Conservation (phyloP, 2,797 vertebrate species). For the Paratrypauchen microcephalus region DNA sequence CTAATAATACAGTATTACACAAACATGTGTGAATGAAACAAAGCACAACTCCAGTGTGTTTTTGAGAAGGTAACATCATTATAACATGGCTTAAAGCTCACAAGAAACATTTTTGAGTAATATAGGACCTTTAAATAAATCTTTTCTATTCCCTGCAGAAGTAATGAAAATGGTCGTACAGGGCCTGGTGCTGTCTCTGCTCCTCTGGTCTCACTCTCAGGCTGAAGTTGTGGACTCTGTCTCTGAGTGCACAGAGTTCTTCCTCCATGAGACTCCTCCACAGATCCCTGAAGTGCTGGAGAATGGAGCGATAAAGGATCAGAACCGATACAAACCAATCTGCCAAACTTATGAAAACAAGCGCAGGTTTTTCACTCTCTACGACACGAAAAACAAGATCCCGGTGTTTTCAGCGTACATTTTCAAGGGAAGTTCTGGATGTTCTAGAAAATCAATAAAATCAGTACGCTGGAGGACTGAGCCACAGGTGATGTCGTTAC, state of each 20-base stretch:
- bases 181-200: background rate
- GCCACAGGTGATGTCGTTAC: slow-evolving; percentile 32
- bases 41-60: too few relatives aligned
- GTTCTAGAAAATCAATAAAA: too few relatives aligned
- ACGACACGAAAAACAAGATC: slow-evolving; percentile 48
- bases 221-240: slow-evolving; percentile 6
- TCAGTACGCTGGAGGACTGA: slow-evolving; percentile 56
- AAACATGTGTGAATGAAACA: too few relatives aligned
- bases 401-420: slow-evolving; percentile 61
- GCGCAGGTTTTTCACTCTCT: slow-evolving; percentile 46
- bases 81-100: too few relatives aligned
- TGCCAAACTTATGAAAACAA: slow-evolving; percentile 30
- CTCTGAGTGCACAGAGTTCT: slow-evolving; percentile 17
- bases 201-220: slow-evolving; percentile 26
- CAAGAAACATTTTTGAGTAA: too few relatives aligned
- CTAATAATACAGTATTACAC: too few relatives aligned
- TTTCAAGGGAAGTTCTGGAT: slow-evolving; percentile 19
- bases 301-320: slow-evolving; percentile 18
- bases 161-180: background rate
- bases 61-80: too few relatives aligned
- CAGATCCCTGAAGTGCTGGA: slow-evolving; percentile 21
- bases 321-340: slow-evolving; percentile 43
- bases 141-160: too few relatives aligned
- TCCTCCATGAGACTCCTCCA: slow-evolving; percentile 11
- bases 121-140: too few relatives aligned